Evolutionary conservation across 2,113 vertebrate genomes (phyloP).

Genomic region (Dromas ardeola): DNA sequence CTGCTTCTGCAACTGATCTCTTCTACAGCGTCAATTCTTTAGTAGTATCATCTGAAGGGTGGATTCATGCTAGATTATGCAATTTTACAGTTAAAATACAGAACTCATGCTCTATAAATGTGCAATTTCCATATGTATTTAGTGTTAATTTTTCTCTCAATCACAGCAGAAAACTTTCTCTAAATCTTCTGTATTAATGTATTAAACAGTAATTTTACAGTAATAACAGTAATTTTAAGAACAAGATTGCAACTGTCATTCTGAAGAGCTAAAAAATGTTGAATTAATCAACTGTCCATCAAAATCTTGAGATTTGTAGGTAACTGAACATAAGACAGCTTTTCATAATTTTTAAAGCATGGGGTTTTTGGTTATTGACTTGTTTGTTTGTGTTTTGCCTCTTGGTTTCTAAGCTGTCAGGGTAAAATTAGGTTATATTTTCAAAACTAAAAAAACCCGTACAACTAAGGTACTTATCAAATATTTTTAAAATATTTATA

Average conservation of each 20-base stretch:
- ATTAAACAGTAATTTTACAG: background rate
- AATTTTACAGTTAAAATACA: background rate
- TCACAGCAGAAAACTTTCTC: background rate
- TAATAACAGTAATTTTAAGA: background rate
- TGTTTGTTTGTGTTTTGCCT: background rate
- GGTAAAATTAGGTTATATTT: background rate
- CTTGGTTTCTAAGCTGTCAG: background rate
- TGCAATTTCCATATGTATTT: background rate
- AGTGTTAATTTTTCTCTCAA: background rate
- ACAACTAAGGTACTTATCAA: background rate
- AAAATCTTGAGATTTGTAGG: background rate
- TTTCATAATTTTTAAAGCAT: background rate
- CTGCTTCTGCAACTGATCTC: background rate
- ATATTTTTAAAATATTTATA: background rate
- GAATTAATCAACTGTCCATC: background rate
- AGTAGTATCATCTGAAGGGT: background rate
- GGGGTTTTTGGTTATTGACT: fast-evolving
- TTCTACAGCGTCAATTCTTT: background rate
- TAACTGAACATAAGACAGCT: background rate
- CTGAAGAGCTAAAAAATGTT: background rate
- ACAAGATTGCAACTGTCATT: background rate
- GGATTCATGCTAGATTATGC: background rate
- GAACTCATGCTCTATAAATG: background rate
- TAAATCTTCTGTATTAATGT: background rate
- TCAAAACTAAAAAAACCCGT: background rate